A percentile compares a stretch with the other conserved stretches of the same genome.
phyloP scores from a whole-genome alignment of 2,113 vertebrate species.

The Zapornia atra region DNA sequence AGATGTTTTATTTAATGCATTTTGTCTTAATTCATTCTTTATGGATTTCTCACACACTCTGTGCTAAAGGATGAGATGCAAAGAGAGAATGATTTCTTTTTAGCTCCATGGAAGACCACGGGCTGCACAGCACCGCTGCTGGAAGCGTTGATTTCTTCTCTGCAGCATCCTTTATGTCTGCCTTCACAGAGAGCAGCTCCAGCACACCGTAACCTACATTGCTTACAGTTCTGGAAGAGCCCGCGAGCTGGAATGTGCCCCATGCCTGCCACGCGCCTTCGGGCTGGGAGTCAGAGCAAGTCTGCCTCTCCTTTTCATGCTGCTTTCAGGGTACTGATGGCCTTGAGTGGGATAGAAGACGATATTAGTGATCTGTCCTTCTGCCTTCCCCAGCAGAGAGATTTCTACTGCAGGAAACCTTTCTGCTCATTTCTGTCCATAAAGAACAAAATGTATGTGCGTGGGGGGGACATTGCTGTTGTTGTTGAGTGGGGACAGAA shows the following conservation, averaged over 20 bases:
- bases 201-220: not conserved
- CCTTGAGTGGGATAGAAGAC: not conserved
- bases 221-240: not conserved
- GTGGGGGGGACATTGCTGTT: too few species aligned
- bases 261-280: not conserved
- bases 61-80: not conserved
- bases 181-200: not conserved
- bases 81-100: not conserved
- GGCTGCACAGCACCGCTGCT: not conserved
- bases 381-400: not conserved
- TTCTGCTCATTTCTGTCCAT: not conserved
- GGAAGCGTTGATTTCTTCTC: not conserved
- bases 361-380: not conserved
- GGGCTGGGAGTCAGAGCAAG: not conserved
- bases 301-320: fast-evolving
- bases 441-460: not conserved
- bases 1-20: not conserved
- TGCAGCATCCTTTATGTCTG: not conserved
- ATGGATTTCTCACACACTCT: not conserved
- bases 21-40: not conserved
- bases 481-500: not conserved
- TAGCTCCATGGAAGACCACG: fast-evolving
- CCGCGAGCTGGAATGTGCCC: not conserved
- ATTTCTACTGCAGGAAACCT: not conserved
- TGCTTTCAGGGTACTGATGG: not conserved